Evolutionary conservation across 2,113 vertebrate genomes (phyloP).

Genomic region (Paraplagusia blochii): DNA sequence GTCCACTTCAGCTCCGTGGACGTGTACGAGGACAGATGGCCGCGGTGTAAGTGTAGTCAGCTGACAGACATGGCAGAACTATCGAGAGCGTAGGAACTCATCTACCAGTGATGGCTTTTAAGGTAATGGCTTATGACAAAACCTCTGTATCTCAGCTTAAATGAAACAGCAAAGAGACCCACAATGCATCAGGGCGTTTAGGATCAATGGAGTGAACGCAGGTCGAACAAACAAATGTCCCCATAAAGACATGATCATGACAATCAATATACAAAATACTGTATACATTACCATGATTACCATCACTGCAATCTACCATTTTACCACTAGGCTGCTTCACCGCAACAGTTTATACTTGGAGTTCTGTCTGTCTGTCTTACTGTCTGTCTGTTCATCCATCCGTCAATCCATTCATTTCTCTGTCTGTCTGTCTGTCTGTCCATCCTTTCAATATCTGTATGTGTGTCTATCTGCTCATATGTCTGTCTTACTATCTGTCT

Average conservation of each 20-base stretch:
- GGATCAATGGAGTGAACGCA: slow-evolving; percentile 12
- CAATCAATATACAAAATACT: slow-evolving; percentile 43
- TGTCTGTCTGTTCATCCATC: no score
- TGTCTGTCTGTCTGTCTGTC: no score
- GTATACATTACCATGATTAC: slow-evolving; percentile 44
- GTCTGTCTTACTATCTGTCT: no score
- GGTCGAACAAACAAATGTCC: slow-evolving; percentile 20
- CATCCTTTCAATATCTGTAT: no score
- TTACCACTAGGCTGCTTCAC: slow-evolving; percentile 17
- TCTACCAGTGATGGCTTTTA: slow-evolving; percentile 14
- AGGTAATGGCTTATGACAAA: slow-evolving; percentile 25
- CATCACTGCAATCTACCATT: slow-evolving; percentile 21
- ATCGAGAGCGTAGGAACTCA: slow-evolving; percentile 2
- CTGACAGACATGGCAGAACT: slow-evolving; percentile 9
- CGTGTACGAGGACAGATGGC: slow-evolving; percentile 2
- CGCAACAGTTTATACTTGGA: no score
- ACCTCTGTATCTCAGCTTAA: slow-evolving; percentile 27
- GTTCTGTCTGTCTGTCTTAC: no score
- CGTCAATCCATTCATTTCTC: no score
- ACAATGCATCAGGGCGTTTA: slow-evolving; percentile 23
- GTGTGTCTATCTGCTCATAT: no score
- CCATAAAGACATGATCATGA: slow-evolving; percentile 14
- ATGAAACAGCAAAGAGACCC: slow-evolving; percentile 41
- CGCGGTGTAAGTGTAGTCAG: slow-evolving; percentile 8
- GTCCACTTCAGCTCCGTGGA: slow-evolving; percentile 20